A percentile compares a stretch with the other conserved stretches of the same genome.
These are phyloP conservation scores for Crossocerus cetratus DNA, from an alignment of 2,888 invertebrate species.

Conservation along the genomic window DNA sequence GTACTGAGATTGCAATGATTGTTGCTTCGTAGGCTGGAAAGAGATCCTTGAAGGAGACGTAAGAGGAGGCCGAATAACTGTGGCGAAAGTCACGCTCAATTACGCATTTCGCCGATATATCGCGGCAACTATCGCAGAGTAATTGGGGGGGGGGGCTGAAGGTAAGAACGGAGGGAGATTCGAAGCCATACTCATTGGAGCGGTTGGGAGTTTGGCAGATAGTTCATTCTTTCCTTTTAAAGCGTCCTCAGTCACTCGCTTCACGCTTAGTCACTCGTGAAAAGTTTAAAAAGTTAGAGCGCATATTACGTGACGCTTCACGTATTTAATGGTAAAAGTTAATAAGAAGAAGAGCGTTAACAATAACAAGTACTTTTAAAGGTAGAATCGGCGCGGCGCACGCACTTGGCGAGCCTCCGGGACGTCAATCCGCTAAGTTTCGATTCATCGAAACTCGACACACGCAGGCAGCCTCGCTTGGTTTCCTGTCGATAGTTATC, in stretches of 20 bases:
- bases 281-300: slow-evolving; percentile 68
- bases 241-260: slow-evolving; percentile 59
- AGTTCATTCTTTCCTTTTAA: slow-evolving; percentile 25
- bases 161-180: slow-evolving; percentile 54
- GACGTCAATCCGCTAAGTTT: slow-evolving; percentile 70
- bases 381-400: slow-evolving; percentile 68
- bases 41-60: no score
- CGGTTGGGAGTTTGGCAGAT: slow-evolving; percentile 50
- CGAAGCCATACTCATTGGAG: slow-evolving; percentile 38
- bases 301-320: slow-evolving; percentile 56
- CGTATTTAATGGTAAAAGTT: slow-evolving; percentile 70
- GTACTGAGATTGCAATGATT: no score
- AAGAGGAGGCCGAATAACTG: no score
- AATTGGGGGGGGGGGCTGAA: not conserved
- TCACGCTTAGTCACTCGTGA: slow-evolving; percentile 52
- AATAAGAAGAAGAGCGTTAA: slow-evolving; percentile 73
- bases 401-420: slow-evolving; percentile 72
- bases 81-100: no score
- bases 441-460: slow-evolving; percentile 64
- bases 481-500: no score
- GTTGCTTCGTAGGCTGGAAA: no score
- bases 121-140: no score
- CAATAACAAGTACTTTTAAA: slow-evolving; percentile 70
- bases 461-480: slow-evolving; percentile 6
- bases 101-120: no score